Base-by-base conservation (phyloP, 2,113 vertebrate genomes). In the Monopterus albus region DNA sequence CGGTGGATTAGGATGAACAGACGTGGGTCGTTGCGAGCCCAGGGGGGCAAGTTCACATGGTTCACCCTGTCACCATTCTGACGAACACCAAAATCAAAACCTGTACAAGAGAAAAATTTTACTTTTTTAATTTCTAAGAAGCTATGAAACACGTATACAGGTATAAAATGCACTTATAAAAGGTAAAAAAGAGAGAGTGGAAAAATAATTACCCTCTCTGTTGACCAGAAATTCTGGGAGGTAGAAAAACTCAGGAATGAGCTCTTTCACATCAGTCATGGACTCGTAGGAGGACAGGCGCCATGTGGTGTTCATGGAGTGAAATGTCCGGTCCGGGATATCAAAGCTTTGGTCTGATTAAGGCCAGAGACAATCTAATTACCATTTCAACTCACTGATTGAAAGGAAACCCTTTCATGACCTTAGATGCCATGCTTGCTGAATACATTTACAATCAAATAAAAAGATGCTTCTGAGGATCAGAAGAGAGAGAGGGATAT, bases 271-370 rank as follows among this genome's bases (percentile, higher is more conserved):
- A 0, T 99, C 98, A 17, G 97, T 99, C 97, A 99, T 98, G 38
- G 97, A 99, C 92, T 99, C 97, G 31, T 94, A 99, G 0, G 96
- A 99, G 39, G 98, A 99, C 13, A 99, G 95, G 17, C 96, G 93
- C 98, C 98, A 99, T 2, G 98, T 99, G 73, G 97, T 99, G 82
- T 98, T 95, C 91, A 97, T 99, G 45, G 97, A 99, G 91, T 99
- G 96, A 87, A 99, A 99, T 10, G 98, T 99, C 89, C 98, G 95
- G 92, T 99, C 97, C 49, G 98, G 97, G 83, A 98, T 99, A 94
- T 99, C 98, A 94, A 99, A 99, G 92, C 98, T 99, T 89, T 99
- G 98, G 93, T 99, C 98, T 99, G 89, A 59, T 75, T 55, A 84
- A 89, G 72, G 86, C 78, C 83, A 85, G 79, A 94, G 52, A 77